Percentiles rank a stretch among this genome's conserved stretches.
phyloP scores from a whole-genome alignment of 2,888 invertebrate genomes.

The Sinhomidia bicolor region DNA sequence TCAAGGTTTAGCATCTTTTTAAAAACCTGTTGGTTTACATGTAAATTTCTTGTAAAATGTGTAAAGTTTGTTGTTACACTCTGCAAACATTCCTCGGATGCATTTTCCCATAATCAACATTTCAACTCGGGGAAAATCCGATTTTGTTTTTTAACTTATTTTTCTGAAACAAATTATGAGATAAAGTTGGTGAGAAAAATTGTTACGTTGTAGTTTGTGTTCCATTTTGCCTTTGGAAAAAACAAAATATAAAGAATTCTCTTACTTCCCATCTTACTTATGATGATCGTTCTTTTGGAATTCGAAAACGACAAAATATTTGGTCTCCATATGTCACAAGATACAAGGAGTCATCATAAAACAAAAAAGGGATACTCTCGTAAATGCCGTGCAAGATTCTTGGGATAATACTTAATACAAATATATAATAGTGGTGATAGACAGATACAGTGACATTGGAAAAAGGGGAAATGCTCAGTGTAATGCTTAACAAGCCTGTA shows the following conservation, averaged over 20 bases:
- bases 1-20: conserved; percentile 1
- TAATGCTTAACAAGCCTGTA: not conserved
- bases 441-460: conserved; percentile 8
- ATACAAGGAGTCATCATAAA: conserved; percentile 45
- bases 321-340: conserved; percentile 56
- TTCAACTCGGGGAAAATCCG: conserved; percentile 2
- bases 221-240: not conserved
- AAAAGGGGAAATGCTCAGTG: not conserved
- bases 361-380: conserved; percentile 22
- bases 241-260: not conserved
- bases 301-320: conserved; percentile 62
- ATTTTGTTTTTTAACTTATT: conserved; percentile 1
- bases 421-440: conserved; percentile 22
- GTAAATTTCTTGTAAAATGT: conserved; percentile 4
- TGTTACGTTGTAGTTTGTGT: not conserved
- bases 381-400: not conserved
- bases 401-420: conserved; percentile 21
- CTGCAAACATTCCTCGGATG: not conserved
- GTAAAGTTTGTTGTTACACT: not conserved
- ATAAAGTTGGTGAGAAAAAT: conserved; percentile 11
- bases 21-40: conserved; percentile 60
- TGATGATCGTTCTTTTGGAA: conserved; percentile 1
- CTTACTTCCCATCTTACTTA: not conserved
- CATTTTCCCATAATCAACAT: conserved; percentile 4
- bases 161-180: not conserved